Base-by-base conservation (phyloP, 35 echinoderm and acorn worm genomes). In the Apostichopus parvimensis region DNA sequence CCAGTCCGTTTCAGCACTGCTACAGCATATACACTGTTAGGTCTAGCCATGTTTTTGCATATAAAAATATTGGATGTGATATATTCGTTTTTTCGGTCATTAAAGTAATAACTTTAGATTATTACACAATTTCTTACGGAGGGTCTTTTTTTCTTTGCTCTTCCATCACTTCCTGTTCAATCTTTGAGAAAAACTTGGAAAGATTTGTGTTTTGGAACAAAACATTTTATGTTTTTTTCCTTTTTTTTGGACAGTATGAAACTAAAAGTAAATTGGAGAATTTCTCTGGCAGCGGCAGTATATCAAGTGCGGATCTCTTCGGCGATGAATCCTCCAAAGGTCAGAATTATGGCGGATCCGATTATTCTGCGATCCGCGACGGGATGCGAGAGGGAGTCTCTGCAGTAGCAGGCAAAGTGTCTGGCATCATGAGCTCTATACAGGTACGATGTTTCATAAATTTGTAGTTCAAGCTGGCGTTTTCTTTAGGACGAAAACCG, bases 321-420 rank as follows among this genome's bases (percentile, higher is more conserved):
- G 93, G 95, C 21, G 77, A 92, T 80, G 82, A 90, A 17, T 26
- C 90, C 7, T 20, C 86, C 12, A 52, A 66, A 15, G 5, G 56
- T 28, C 8, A 68, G 9, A 62, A 22, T 1, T 93, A 91, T 77
- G 45, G 87, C 14, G 92, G 96, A 1, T 18, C 94, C 4, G 95
- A 99, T 85, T 91, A 96, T 73, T 88, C 83, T 13, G 93, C 95
- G 18, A 96, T 99, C 77, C 96, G 95, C 56, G 97, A 99, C 11
- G 95, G 97, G 4, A 99, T 99, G 97, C 94, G 95, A 78, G 97
- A 99, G 18, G 95, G 97, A 21, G 97, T 99, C 8, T 94, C 80
- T 6, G 95, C 96, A 28, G 97, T 99, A 5, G 97, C 95, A 54
- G 95, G 97, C 14, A 94, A 96, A 79, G 82, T 99, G 6, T 99